Percentiles rank a stretch among this genome's conserved stretches.
These are phyloP conservation scores for Onthophagus sagittarius DNA, from an alignment of 2,888 invertebrate species.

Conservation along the genomic window DNA sequence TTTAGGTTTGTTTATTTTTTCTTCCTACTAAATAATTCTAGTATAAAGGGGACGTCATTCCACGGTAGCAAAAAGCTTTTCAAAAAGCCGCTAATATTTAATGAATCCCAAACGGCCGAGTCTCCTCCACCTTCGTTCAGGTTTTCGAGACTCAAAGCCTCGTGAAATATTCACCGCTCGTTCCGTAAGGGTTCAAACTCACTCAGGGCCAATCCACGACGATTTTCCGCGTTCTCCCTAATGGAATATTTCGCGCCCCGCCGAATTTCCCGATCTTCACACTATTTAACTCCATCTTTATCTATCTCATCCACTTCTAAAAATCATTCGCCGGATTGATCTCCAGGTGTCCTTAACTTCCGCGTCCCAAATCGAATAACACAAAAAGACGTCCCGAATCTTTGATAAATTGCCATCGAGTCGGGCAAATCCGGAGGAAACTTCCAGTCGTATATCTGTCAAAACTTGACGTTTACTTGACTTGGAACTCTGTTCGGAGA, in stretches of 20 bases:
- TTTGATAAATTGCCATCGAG: neutral
- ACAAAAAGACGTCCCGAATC: neutral
- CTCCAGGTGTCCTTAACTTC: neutral
- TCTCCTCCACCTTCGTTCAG: neutral
- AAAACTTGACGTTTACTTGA: neutral
- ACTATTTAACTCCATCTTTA: neutral
- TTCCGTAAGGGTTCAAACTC: neutral
- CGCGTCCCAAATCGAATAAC: neutral
- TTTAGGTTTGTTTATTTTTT: neutral
- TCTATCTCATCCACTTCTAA: neutral
- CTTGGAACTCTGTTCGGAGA: neutral
- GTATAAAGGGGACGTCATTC: neutral
- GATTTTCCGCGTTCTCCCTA: neutral
- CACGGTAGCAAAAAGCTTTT: neutral
- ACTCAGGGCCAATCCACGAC: neutral
- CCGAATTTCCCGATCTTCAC: neutral
- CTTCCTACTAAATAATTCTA: neutral
- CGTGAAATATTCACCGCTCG: neutral
- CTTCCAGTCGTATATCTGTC: neutral
- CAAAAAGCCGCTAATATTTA: neutral
- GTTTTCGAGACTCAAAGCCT: neutral
- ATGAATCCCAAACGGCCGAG: neutral
- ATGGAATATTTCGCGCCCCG: neutral
- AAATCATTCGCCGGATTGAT: neutral
- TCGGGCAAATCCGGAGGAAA: neutral